Percentiles rank a stretch among this genome's conserved stretches.
Conservation (phyloP, 2,113 vertebrate genomes). For the Entelurus aequoreus region DNA sequence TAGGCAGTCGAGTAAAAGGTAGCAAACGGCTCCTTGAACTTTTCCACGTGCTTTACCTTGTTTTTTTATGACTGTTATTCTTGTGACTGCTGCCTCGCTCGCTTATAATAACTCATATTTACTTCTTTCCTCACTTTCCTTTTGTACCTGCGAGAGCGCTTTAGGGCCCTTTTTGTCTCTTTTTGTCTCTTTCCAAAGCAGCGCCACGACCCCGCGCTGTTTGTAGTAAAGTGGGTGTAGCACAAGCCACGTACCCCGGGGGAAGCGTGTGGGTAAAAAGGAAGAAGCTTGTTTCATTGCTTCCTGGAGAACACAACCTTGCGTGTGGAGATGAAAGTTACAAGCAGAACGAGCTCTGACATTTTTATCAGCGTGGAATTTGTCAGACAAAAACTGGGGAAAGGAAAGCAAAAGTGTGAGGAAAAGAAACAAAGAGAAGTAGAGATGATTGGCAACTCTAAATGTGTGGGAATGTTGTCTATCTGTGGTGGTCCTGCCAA, state of each 20-base stretch:
- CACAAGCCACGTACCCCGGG: conserved; percentile 71
- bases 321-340: conserved; percentile 44
- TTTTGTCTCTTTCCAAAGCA: conserved; percentile 39
- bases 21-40: too few species aligned
- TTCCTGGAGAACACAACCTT: conserved; percentile 10
- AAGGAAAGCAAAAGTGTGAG: too few species aligned
- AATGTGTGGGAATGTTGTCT: too few species aligned
- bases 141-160: conserved; percentile 35
- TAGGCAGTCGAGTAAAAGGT: too few species aligned
- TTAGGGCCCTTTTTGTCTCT: conserved; percentile 38
- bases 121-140: conserved; percentile 15
- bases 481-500: too few species aligned
- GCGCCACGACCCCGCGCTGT: conserved; percentile 29
- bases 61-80: conserved; percentile 19
- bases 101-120: conserved; percentile 48
- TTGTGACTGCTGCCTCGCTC: conserved; percentile 10
- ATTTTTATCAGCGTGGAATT: not conserved
- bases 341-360: conserved; percentile 25
- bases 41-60: conserved; percentile 1
- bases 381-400: too few species aligned
- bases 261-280: conserved; percentile 61
- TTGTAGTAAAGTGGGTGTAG: conserved; percentile 28
- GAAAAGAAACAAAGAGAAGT: too few species aligned
- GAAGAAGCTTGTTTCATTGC: conserved; percentile 55
- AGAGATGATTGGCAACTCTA: too few species aligned